Conservation (phyloP, 1,140 invertebrate species). For the Schlechtendalia chinensis region DNA sequence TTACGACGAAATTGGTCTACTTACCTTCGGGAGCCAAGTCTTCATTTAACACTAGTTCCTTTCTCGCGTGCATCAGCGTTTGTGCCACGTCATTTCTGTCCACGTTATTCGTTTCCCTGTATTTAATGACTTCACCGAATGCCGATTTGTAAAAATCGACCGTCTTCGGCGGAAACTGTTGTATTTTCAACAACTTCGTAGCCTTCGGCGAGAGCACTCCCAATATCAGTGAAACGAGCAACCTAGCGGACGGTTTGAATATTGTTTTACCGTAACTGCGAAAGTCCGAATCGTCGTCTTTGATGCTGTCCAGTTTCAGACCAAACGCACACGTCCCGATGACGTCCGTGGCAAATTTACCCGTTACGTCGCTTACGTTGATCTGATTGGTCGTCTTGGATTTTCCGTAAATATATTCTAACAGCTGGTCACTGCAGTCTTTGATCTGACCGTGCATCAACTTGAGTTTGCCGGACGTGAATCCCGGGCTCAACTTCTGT, state of each 20-base stretch:
- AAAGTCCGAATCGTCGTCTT: too few relatives aligned
- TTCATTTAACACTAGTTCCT: background rate
- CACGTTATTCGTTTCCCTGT: conserved; percentile 57
- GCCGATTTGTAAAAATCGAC: conserved; percentile 53
- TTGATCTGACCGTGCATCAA: conserved; percentile 59
- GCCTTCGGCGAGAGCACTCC: background rate
- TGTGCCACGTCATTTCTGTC: conserved; percentile 61
- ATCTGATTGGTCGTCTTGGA: background rate
- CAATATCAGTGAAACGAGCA: background rate
- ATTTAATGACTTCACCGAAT: conserved; percentile 56
- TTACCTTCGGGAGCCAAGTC: background rate
- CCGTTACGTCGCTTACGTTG: background rate
- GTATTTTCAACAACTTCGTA: background rate
- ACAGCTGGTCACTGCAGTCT: conserved; percentile 54
- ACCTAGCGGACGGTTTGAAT: background rate
- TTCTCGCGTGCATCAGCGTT: conserved; percentile 56
- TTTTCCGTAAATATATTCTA: conserved; percentile 55
- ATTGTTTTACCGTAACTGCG: too few relatives aligned
- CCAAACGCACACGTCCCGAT: conserved; percentile 44
- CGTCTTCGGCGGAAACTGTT: background rate
- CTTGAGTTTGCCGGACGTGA: conserved; percentile 62
- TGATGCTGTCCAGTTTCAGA: background rate
- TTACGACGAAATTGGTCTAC: too few relatives aligned
- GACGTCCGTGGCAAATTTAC: conserved; percentile 36
- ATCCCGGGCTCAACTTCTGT: conserved; percentile 60